phyloP scores from a whole-genome alignment of 2,113 vertebrate genomes.

The Barbus barbus region DNA sequence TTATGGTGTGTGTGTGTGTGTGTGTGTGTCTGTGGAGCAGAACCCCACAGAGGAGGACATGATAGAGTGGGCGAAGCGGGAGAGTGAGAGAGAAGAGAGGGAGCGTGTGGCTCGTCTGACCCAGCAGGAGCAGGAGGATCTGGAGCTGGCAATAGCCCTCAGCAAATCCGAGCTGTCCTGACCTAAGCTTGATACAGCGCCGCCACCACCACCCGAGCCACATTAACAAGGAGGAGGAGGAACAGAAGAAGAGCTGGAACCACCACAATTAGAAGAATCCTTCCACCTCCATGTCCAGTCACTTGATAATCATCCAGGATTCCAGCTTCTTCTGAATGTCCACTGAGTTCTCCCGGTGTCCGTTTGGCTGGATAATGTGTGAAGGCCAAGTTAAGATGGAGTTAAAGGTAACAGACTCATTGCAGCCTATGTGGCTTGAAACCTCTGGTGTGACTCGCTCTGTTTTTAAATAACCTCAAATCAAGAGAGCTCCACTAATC shows the following conservation, averaged over 20 bases:
- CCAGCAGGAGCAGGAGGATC: conserved; percentile 97
- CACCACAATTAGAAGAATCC: neutral
- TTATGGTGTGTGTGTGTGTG: conserved; percentile 51
- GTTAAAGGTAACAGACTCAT: conserved; percentile 42
- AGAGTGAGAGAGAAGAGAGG: conserved; percentile 96
- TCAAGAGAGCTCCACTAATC: conserved; percentile 6
- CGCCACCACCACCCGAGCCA: neutral
- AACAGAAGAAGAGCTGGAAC: conserved; percentile 46
- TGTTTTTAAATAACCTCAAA: conserved; percentile 38
- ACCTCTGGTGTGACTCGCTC: neutral
- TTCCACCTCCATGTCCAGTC: neutral
- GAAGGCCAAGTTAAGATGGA: neutral
- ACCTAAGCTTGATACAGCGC: conserved; percentile 71
- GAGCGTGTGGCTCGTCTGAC: conserved; percentile 91
- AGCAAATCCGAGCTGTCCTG: conserved; percentile 98
- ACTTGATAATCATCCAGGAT: conserved; percentile 8
- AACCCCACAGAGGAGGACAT: conserved; percentile 98
- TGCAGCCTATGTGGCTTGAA: neutral
- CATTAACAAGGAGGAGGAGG: conserved; percentile 59
- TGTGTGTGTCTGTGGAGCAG: conserved; percentile 71
- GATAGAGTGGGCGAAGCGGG: conserved; percentile 98
- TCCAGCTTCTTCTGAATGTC: conserved; percentile 30
- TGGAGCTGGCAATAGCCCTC: conserved; percentile 98
- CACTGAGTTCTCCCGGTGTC: conserved; percentile 33
- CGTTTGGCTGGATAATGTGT: conserved; percentile 23